Base-by-base conservation (phyloP, 1,140 invertebrate genomes). In the Pseudomyrmex concolor region DNA sequence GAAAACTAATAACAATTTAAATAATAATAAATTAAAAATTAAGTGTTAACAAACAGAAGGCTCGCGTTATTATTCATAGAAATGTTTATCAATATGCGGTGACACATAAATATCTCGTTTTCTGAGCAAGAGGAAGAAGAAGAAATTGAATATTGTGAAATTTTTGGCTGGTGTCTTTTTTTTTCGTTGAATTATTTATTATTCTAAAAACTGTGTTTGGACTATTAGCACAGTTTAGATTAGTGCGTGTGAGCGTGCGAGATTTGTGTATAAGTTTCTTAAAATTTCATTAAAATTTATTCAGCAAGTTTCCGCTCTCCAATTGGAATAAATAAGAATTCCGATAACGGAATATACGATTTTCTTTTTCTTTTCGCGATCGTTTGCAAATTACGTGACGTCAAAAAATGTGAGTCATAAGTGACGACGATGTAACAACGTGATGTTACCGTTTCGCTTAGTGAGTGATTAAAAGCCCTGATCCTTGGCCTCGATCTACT, bases 401-500 rank as follows among this genome's bases (percentile, higher is more conserved):
- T 45, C 19, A 71, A 22, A 7, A 17, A 71, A 59, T 19, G 76
- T 77, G 74, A 77, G 1, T 25, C 17, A 43, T 48, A 43, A 70
- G 12, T 78, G 64, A 78, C 22, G 15, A 71, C 10, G 25, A 51
- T 13, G 74, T 45, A 43, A 68, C 19, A 25, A 71, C 54, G 51
- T 57, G 9, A 51, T 13, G 19, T 51, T 73, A 63, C 15, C 3
- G 45, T 12, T 80, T 50, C 15, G 15, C 70, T 80, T 80, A 59
- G 22, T 34, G 19, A 80, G 45, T 80, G 76, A 80, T 80, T 71
- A 80, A 70, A 80, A 71, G 76, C 5, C 76, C 59, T 19, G 76
- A 80, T 71, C 76, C 76, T 80, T 80, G 76, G 10, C 76, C 76
- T 80, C 66, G 54, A 80, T 80, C 76, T 71, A 80, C 66, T 80